Base-by-base conservation (phyloP, 2,113 vertebrate species). In the Anhinga rufa region DNA sequence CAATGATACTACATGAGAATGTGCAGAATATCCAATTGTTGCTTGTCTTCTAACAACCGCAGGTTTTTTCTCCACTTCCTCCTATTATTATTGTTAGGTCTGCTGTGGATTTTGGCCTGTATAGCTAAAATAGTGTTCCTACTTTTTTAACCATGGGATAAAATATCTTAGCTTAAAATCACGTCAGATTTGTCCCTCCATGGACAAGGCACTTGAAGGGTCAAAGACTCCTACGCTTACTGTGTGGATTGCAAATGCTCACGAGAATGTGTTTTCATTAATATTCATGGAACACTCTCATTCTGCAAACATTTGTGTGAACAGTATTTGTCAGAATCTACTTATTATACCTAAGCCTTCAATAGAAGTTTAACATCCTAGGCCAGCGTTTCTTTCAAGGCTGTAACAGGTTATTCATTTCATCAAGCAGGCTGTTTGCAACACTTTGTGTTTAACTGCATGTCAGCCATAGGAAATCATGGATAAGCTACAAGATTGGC, bases 341-440 rank as follows among this genome's bases (percentile, higher is more conserved):
- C 91, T 95, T 91, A 87, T 28, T 91, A 91, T 91, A 96, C 78
- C 92, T 91, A 92, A 96, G 78, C 71, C 82, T 90, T 60, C 89
- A 95, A 74, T 36, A 52, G 89, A 83, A 81, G 79, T 94, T 94
- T 95, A 97, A 91, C 91, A 92, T 95, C 92, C 55, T 88, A 83
- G 92, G 95, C 95, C 92, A 97, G 60, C 71, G 28, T 83, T 97
- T 88, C 84, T 96, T 95, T 96, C 93, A 88, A 69, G 90, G 94
- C 94, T 97, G 94, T 94, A 97, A 95, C 81, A 93, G 91, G 94
- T 96, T 95, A 97, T 70, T 93, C 87, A 62, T 91, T 95, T 93
- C 65, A 55, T 90, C 92, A 91, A 70, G 91, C 87, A 95, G 95
- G 87, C 82, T 95, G 94, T 95, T 97, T 96, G 87, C 87, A 95